Conservation (phyloP, 2,797 vertebrate genomes). For the Euthynnus affinis region DNA sequence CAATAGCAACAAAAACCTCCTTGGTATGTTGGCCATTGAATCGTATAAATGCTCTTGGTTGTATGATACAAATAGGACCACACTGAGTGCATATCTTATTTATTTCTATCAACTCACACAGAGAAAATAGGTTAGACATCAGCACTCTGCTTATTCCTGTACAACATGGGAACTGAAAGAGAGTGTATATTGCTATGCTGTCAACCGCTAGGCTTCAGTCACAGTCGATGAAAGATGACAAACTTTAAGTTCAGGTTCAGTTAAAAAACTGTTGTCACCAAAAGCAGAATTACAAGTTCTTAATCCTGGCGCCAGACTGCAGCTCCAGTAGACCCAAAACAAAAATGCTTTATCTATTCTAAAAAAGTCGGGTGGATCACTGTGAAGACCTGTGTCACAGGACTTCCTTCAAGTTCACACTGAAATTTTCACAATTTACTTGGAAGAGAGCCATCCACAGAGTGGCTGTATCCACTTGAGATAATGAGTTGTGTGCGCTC, state of each 20-base stretch:
- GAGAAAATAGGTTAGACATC: neutral
- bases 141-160: neutral
- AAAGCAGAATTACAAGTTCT: neutral
- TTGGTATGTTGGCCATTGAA: neutral
- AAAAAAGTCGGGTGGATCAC: constrained; percentile 22
- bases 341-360: neutral
- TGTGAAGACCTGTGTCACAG: constrained; percentile 25
- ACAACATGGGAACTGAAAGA: neutral
- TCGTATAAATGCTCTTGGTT: neutral
- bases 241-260: neutral
- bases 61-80: neutral
- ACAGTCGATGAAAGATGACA: neutral
- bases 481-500: constrained; percentile 57
- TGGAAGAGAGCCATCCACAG: constrained; percentile 37
- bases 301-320: neutral
- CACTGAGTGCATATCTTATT: neutral
- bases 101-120: too few relatives aligned
- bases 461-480: constrained; percentile 53
- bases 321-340: neutral
- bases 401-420: constrained; percentile 21
- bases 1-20: neutral
- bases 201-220: neutral
- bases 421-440: constrained; percentile 44
- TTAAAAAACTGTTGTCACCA: too few relatives aligned
- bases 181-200: neutral